phyloP scores from a whole-genome alignment of 1,140 invertebrate genomes.

The Sycobia sp. region DNA sequence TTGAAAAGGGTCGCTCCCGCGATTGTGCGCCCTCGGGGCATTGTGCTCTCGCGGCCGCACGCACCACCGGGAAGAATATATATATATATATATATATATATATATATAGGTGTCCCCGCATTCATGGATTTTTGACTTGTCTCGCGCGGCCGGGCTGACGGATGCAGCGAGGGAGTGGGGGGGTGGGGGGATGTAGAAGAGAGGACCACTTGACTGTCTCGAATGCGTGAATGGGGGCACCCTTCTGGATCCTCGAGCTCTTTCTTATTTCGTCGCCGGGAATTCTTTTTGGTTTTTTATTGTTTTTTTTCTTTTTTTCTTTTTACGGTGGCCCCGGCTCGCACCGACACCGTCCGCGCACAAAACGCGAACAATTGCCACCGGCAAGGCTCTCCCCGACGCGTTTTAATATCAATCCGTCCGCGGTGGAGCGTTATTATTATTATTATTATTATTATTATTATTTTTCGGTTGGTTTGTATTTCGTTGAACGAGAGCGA shows the following conservation, averaged over 20 bases:
- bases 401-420: slow-evolving; percentile 28
- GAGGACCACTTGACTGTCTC: slow-evolving; percentile 45
- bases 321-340: neutral
- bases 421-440: neutral
- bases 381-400: too few species aligned
- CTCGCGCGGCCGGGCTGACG: too few species aligned
- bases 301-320: too few species aligned
- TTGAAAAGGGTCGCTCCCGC: neutral
- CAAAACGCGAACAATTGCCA: neutral
- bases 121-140: slow-evolving; percentile 44
- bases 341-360: neutral
- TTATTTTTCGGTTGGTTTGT: too few species aligned
- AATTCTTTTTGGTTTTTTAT: too few species aligned
- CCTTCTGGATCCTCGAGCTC: slow-evolving; percentile 5
- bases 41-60: too few species aligned
- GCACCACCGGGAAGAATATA: too few species aligned
- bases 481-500: slow-evolving; percentile 39
- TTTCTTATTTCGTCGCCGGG: too few species aligned
- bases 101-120: slow-evolving; percentile 20
- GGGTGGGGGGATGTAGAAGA: too few species aligned
- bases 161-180: slow-evolving; percentile 10
- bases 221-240: slow-evolving; percentile 40
- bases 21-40: neutral
- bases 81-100: too few species aligned
- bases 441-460: too few species aligned